A percentile compares a stretch with the other conserved stretches of the same genome.
Evolutionary conservation across 2,113 vertebrate species (phyloP).

Genomic region (Delphinapterus leucas): DNA sequence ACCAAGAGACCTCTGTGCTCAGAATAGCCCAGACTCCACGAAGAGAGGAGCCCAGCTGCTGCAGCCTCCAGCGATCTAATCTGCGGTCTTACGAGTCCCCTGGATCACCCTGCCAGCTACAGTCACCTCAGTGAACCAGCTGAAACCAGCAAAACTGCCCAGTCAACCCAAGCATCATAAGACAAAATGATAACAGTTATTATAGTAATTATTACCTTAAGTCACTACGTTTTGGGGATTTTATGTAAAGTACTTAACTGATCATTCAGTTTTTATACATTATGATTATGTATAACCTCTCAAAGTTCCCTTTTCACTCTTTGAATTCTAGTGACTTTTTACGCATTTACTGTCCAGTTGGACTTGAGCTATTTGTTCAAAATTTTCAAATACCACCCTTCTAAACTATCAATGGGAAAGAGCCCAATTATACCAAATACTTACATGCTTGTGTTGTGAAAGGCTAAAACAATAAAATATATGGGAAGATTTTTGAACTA

Average conservation of each 20-base stretch:
- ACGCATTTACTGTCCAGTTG: neutral
- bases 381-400: neutral
- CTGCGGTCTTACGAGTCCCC: neutral
- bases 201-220: neutral
- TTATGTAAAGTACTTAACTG: neutral
- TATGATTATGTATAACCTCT: neutral
- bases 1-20: neutral
- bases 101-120: neutral
- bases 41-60: neutral
- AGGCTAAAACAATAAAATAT: neutral
- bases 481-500: neutral
- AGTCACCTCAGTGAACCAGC: neutral
- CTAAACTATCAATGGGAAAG: neutral
- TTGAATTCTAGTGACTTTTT: neutral
- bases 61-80: too few species aligned
- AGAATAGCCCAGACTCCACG: neutral
- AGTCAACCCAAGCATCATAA: neutral
- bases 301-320: neutral
- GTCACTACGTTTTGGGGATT: neutral
- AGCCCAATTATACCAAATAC: neutral
- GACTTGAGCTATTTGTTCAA: slow-evolving; percentile 8
- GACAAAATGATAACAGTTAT: neutral
- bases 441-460: neutral
- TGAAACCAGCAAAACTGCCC: neutral
- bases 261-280: neutral